These are phyloP conservation scores for Drosophila nebulosa DNA, from an alignment of 1,140 invertebrate species.

Conservation along the genomic window DNA sequence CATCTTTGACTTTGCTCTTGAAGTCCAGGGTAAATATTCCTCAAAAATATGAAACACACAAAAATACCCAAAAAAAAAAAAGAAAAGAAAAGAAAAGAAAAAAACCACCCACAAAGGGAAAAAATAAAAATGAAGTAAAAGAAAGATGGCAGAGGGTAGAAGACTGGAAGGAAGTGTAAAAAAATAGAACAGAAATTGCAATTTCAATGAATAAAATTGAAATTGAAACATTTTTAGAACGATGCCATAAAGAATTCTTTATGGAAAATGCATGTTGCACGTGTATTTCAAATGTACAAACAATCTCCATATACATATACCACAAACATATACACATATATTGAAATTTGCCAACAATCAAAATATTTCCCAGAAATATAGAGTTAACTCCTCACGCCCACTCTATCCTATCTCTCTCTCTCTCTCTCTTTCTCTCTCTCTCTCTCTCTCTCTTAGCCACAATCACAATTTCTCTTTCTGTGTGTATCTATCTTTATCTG, in stretches of 20 bases:
- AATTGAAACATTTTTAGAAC: constrained; percentile 49
- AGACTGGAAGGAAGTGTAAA: background rate
- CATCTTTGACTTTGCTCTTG: constrained; percentile 9
- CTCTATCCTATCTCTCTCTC: background rate
- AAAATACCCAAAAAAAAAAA: constrained; percentile 15
- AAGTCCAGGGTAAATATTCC: background rate
- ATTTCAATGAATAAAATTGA: constrained; percentile 68
- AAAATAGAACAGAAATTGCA: constrained; percentile 25
- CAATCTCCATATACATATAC: constrained; percentile 32
- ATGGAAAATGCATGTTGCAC: constrained; percentile 72
- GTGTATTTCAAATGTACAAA: constrained; percentile 53
- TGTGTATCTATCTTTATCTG: background rate
- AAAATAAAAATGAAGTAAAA: background rate
- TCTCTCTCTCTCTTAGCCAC: background rate
- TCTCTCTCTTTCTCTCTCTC: too few relatives aligned
- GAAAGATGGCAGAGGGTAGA: background rate
- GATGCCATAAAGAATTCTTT: constrained; percentile 35
- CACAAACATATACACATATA: constrained; percentile 22
- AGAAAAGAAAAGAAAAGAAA: constrained; percentile 13
- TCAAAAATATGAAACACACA: constrained; percentile 7
- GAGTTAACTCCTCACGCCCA: background rate
- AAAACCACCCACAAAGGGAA: background rate
- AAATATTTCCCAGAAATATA: constrained; percentile 43
- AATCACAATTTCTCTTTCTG: background rate
- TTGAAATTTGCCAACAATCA: constrained; percentile 58